Evolutionary conservation across 1,140 invertebrate genomes (phyloP), one percentile per base, ranked within the genome.

Genomic region (Euborellia annulipes): DNA sequence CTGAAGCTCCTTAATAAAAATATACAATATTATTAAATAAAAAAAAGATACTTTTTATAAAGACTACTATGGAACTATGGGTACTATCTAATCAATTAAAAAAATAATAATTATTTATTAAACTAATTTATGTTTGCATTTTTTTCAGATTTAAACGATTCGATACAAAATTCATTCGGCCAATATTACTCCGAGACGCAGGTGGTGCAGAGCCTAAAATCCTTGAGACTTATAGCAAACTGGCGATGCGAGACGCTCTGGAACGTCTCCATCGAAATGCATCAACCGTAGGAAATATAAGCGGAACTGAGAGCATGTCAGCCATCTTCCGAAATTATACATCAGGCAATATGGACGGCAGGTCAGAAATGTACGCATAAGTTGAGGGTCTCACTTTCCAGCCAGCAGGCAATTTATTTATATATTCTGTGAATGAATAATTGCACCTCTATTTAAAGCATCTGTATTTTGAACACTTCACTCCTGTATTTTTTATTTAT

Each of bases 171-270:
- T 95, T 90, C 62, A 83, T 95, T 51, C 75, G 89, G 46, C 90
- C 89, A 14, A 80, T 85, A 55, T 62, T 95, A 47, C 68, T 92
- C 46, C 74, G 86, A 51, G 80, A 95, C 61, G 77, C 85, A 54
- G 79, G 77, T 65, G 86, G 86, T 14, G 80, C 82, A 30, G 88
- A 93, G 59, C 87, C 89, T 41, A 94, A 94, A 64, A 93, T 96
- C 53, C 69, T 95, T 50, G 86, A 94, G 62, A 94, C 90, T 0
- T 92, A 88, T 65, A 90, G 87, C 3, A 90, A 91, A 59, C 67
- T 95, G 38, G 88, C 87, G 20, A 88, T 93, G 78, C 79, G 80
- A 55, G 91, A 96, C 62, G 91, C 91, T 13, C 79, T 94, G 65
- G 82, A 90, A 54, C 85, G 86, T 52, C 88, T 91, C 73, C 75